Percentiles rank a stretch among this genome's conserved stretches.
These are phyloP conservation scores for Stegastes partitus DNA, from an alignment of 2,113 vertebrate genomes.

Conservation along the genomic window DNA sequence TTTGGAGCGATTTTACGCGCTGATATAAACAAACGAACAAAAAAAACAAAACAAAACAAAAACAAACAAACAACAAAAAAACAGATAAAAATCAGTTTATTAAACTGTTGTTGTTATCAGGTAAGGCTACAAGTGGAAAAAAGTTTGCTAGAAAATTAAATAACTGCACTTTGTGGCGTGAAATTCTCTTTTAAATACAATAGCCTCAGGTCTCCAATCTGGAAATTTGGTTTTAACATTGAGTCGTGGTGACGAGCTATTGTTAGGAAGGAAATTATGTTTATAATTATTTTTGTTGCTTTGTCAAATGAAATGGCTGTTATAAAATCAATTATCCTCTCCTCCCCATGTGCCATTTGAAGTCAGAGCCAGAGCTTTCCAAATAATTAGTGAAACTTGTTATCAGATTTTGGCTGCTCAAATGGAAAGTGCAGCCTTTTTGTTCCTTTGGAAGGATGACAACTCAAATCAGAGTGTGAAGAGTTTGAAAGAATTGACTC, in stretches of 20 bases:
- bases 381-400: background rate
- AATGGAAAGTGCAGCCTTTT: background rate
- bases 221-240: background rate
- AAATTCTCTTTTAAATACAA: background rate
- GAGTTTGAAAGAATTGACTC: background rate
- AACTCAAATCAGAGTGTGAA: background rate
- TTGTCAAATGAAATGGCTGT: background rate
- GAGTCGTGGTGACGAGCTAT: background rate
- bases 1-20: too few relatives aligned
- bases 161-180: background rate
- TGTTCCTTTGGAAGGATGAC: background rate
- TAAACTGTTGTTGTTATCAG: background rate
- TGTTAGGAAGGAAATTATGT: background rate
- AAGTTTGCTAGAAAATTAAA: background rate
- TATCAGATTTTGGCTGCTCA: background rate
- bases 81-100: background rate
- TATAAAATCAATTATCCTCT: background rate
- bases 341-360: background rate
- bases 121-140: background rate
- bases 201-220: background rate
- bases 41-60: too few relatives aligned
- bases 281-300: background rate
- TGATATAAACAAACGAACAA: too few relatives aligned
- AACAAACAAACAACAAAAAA: too few relatives aligned
- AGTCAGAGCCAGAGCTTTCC: conserved; percentile 1